These are phyloP conservation scores for Litocranius walleri DNA, from an alignment of 2,113 vertebrate genomes.

Conservation along the genomic window DNA sequence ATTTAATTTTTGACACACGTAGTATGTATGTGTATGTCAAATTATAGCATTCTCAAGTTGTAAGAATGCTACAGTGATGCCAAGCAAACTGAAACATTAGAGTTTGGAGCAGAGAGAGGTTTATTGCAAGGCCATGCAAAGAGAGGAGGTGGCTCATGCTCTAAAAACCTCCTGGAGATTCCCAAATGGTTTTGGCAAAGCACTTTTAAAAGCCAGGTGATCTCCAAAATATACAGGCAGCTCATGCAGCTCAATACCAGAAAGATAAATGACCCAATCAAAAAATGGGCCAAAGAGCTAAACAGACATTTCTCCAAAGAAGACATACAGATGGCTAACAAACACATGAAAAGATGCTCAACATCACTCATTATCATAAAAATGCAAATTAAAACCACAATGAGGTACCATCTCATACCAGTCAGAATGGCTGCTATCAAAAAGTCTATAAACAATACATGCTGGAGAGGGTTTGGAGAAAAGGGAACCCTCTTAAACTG, in stretches of 20 bases:
- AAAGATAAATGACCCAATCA: not conserved
- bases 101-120: not conserved
- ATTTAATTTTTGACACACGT: not conserved
- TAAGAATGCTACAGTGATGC: not conserved
- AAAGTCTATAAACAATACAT: not conserved
- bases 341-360: not conserved
- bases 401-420: not conserved
- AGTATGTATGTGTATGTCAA: not conserved
- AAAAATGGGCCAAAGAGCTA: not conserved
- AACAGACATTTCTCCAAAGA: not conserved
- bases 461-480: not conserved
- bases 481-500: not conserved
- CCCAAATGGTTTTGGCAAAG: not conserved
- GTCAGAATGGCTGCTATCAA: not conserved
- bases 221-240: not conserved
- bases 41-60: not conserved
- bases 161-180: not conserved
- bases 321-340: not conserved
- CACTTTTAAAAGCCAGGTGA: not conserved
- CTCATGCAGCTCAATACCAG: not conserved
- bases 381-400: not conserved
- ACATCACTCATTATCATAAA: not conserved
- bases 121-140: not conserved
- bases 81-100: not conserved
- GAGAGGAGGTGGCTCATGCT: not conserved